A percentile compares a stretch with the other conserved stretches of the same genome.
These are phyloP conservation scores for Saccostrea cuccullata DNA, from an alignment of 1,140 invertebrate species.

Conservation along the genomic window DNA sequence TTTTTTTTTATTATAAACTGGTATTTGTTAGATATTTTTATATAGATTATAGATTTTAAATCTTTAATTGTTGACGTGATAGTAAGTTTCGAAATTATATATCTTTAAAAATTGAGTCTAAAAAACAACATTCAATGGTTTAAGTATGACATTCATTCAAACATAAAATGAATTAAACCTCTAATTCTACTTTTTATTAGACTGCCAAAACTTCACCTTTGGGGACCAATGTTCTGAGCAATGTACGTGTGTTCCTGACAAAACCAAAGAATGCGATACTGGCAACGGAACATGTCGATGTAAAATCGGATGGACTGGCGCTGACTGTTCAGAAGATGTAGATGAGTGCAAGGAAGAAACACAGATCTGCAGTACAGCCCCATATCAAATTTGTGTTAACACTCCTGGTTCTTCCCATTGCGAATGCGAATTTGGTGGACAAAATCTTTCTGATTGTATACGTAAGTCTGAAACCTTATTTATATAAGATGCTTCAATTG, in stretches of 20 bases:
- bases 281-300: not conserved
- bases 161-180: too few species aligned
- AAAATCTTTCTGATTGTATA: not conserved
- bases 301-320: conserved; percentile 14
- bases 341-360: conserved; percentile 32
- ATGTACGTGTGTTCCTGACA: not conserved
- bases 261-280: not conserved
- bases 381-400: conserved; percentile 44
- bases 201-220: conserved; percentile 16
- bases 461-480: not conserved
- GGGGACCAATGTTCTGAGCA: not conserved
- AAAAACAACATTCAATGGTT: too few species aligned
- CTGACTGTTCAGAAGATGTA: conserved; percentile 13
- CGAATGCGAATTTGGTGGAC: conserved; percentile 28
- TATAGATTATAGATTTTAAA: too few species aligned
- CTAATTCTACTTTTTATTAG: not conserved
- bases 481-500: too few species aligned
- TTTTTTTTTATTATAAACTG: too few species aligned
- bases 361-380: not conserved
- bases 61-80: too few species aligned
- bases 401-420: conserved; percentile 43
- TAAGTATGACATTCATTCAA: too few species aligned
- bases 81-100: too few species aligned
- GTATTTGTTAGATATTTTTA: too few species aligned
- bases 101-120: too few species aligned